Evolutionary conservation across 2,113 vertebrate genomes (phyloP), one percentile per base, ranked within the genome.

Genomic region (Larimichthys polyactis): DNA sequence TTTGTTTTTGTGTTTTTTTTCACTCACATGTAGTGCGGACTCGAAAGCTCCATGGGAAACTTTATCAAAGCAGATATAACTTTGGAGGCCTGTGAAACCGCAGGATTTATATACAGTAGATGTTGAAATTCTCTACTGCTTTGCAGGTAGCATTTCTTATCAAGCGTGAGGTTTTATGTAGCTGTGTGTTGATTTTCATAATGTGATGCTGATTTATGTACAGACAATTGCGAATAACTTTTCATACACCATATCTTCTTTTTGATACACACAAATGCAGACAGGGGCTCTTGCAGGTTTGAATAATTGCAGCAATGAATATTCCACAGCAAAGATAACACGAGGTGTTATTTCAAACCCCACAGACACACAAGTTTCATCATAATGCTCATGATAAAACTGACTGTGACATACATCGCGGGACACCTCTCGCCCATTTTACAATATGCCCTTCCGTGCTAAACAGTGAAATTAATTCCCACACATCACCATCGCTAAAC

Each of bases 151-250:
- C 63, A 52, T 49, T 78, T 67, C 74, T 83, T 71, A 83, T 85
- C 74, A 66, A 16, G 68, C 4, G 9, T n/a, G 72, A 46, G 77
- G 68, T 79, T 87, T 85, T 88, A 52, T 85, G 79, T 84, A 64
- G 81, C 85, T 20, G 66, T 66, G 79, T 87, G 83, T 88, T 88
- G 74, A 91, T 90, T 92, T 89, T 87, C 81, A 91, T 92, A 92
- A 90, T 92, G 85, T 19, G 77, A 92, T 90, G 90, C 79, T 90
- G 91, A 93, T 93, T 91, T 92, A 93, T 93, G 88, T 88, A 87
- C 83, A 82, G 86, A 88, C 87, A 87, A 85, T 69, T 86, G 88
- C 32, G 75, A 85, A 75, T 83, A 90, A 89, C 85, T 91, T 87
- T 80, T 92, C 81, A 89, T n/a, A 51, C 62, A 6, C 80, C 66